Base-by-base conservation (phyloP, 1,140 invertebrate genomes). In the Marisa cornuarietis region DNA sequence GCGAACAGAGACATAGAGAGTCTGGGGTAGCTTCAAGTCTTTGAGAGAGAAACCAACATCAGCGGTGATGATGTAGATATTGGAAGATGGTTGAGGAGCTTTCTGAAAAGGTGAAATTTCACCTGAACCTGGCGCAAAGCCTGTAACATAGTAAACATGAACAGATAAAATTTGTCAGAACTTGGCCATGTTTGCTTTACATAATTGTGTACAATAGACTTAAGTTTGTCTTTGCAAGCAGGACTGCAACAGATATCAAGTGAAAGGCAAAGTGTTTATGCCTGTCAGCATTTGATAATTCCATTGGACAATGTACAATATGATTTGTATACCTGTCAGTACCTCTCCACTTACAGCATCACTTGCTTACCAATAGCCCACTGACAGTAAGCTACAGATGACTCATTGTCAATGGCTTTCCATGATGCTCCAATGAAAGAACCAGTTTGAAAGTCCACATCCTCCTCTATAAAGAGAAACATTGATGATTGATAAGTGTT, bases 341-440 rank as follows among this genome's bases (percentile, higher is more conserved):
- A n/a, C n/a, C n/a, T 42, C 31, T 42, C 31, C 31, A 42, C 31
- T 42, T 42, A 42, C 6, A 42, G n/a, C n/a, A 42, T 42, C 31
- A 42, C 2, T 3, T 20, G 73, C 78, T 76, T 73, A 85, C 84
- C 82, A 16, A 85, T 81, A 20, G 80, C 82, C 82, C 82, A 85
- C 68, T 81, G 54, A 81, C 84, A 85, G 20, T 22, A 71, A 24
- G 76, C 73, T 20, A 82, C 81, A 18, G 73, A 79, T 24, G 84
- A 85, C 69, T 85, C 81, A 4, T 31, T 26, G 76, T 85, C 84
- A 24, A 42, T 68, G 22, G 79, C 68, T 18, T 73, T 76, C 79
- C 82, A 85, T 75, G 80, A 82, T 24, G 80, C 84, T 22, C 58
- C 72, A 22, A 85, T 65, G 18, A 79, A 73, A 62, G 65, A 72